Base-by-base conservation (phyloP, 2,888 invertebrate genomes). In the Pyrrhia umbra region DNA sequence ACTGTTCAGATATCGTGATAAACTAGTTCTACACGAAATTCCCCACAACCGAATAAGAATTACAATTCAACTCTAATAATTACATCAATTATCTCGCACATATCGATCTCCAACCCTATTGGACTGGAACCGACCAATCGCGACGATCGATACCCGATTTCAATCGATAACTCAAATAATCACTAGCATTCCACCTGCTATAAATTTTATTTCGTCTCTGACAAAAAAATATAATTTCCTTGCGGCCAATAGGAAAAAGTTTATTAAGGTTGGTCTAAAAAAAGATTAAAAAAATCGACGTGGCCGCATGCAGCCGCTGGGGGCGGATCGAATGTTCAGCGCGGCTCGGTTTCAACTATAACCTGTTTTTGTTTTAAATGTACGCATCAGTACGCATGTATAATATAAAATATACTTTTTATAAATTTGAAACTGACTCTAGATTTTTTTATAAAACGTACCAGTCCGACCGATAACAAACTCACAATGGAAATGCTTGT, bases 191-290 rank as follows among this genome's bases (percentile, higher is more conserved):
- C 83, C 90, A 90, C 90, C 90, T 90, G 91, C 93, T 92, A 94
- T 94, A 93, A 94, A 95, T 94, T 92, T 92, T 88, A 93, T 91
- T 90, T 81, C 75, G 77, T 82, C 80, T 79, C 79, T 59, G 81
- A 89, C 85, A 90, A 90, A 90, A 87, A 87, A 81, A 56, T 89
- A 86, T 90, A 91, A 92, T 93, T 93, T 91, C 84, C 89, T 89
- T 83, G 82, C 84, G 87, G 88, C 94, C 94, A 93, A 94, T 94
- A 91, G 92, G 90, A 93, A 94, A 94, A 94, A 93, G 92, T 91
- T 90, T 92, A 92, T 90, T 91, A 90, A 86, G 75, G 83, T 77
- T 73, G 80, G 77, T 78, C 70, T 83, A 87, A 90, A 91, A 92
- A 91, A 84, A 75, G 68, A 63, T 69, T 66, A 86, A 89, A 92